Evolutionary conservation across 2,888 invertebrate genomes (phyloP), one percentile per base, ranked within the genome.

Genomic region (Apodemia mormo): DNA sequence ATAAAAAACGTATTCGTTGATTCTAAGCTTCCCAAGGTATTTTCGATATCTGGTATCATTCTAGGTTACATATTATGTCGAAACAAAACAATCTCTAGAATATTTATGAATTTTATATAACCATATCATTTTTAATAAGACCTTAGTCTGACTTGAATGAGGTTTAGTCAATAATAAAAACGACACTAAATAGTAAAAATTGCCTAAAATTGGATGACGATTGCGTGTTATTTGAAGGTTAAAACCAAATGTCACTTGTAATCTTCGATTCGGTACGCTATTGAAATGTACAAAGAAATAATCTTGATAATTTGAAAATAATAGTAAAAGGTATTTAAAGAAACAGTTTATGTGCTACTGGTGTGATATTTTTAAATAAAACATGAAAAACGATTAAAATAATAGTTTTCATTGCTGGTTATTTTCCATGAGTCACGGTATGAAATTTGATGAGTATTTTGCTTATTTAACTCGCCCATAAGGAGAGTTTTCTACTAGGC

Each of bases 171-270:
- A 45, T 45, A 30, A 10, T 6, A 29, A 61, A 61, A 61, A 10
- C 14, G 33, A 61, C 29, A 33, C 61, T 30, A 61, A 61, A 30
- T 33, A 61, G 14, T 49, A 33, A 61, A 58, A 61, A 61, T 30
- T 61, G 30, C 33, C 61, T 61, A 61, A 61, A 61, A 61, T 61
- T 61, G 61, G 61, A 33, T 61, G 61, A 61, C 29, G 61, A 61
- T 61, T 61, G 61, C 61, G 61, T 61, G 61, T 61, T 33, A 33
- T 61, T 61, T 61, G 61, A 61, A 61, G 61, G 61, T 61, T 61
- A 61, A 29, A 61, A 6, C 61, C 14, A 61, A 61, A 61, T 61
- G 61, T 61, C 61, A 61, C 61, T 61, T 33, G 58, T 61, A 61
- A 61, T 61, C 29, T 61, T 7, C 61, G 61, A 61, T 61, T 61